phyloP scores from a whole-genome alignment of 2,113 vertebrate genomes.

The Suricata suricatta region DNA sequence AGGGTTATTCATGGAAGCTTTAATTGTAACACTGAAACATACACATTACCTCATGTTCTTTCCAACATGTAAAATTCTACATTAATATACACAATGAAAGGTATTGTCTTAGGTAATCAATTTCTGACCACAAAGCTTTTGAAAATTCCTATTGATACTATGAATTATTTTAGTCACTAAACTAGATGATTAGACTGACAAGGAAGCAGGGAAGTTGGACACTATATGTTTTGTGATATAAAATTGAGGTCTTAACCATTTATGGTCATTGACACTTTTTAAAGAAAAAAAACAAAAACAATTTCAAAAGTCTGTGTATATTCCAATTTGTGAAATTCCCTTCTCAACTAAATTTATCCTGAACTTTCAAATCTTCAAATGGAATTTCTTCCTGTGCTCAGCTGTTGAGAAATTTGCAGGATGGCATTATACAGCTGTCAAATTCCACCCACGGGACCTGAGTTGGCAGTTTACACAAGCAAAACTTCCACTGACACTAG shows the following conservation, averaged over 20 bases:
- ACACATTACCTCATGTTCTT: background rate
- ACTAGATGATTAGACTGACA: background rate
- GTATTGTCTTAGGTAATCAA: background rate
- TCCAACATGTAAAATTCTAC: background rate
- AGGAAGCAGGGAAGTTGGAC: background rate
- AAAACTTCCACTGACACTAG: constrained; percentile 29
- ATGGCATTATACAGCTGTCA: constrained; percentile 53
- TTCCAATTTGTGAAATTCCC: constrained; percentile 29
- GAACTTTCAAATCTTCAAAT: constrained; percentile 51
- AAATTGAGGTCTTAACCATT: background rate
- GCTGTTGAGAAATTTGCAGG: constrained; percentile 56
- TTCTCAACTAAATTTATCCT: constrained; percentile 47
- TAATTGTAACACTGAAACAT: background rate
- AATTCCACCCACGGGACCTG: constrained; percentile 48
- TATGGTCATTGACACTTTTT: background rate
- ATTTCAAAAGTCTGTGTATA: constrained; percentile 1
- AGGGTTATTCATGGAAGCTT: background rate
- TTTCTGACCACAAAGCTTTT: background rate
- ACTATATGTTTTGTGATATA: background rate
- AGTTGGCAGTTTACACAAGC: constrained; percentile 56
- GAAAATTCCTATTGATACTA: background rate
- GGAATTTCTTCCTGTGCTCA: constrained; percentile 48
- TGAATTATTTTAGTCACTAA: background rate
- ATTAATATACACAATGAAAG: background rate
- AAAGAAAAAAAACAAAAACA: background rate